Percentiles rank a stretch among this genome's conserved stretches.
Evolutionary conservation across 2,888 invertebrate species (phyloP).

Genomic region (Azorinus chamasolen): DNA sequence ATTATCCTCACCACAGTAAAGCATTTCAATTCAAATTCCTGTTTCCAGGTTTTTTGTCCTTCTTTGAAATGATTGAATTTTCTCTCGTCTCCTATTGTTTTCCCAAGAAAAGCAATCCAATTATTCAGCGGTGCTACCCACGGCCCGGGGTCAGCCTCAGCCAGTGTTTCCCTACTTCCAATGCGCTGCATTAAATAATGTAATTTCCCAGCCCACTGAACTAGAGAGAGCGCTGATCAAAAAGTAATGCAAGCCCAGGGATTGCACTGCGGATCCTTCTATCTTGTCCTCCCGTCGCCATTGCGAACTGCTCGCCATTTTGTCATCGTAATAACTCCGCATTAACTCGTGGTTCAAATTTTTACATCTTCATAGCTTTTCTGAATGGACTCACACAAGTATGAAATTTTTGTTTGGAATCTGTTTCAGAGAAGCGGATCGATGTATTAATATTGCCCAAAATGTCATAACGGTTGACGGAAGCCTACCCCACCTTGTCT

Average conservation of each 20-base stretch:
- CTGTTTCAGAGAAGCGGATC: slow-evolving; percentile 37
- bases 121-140: slow-evolving; percentile 25
- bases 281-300: slow-evolving; percentile 24
- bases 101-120: slow-evolving; percentile 57
- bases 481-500: slow-evolving; percentile 42
- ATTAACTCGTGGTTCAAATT: slow-evolving; percentile 61
- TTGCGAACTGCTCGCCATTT: slow-evolving; percentile 40
- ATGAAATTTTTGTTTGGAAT: slow-evolving; percentile 70
- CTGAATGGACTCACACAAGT: slow-evolving; percentile 60
- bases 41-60: neutral
- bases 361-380: slow-evolving; percentile 56
- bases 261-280: slow-evolving; percentile 32
- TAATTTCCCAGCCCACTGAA: slow-evolving; percentile 66
- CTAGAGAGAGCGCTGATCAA: slow-evolving; percentile 55
- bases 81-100: slow-evolving; percentile 44
- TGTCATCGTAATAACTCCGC: slow-evolving; percentile 59
- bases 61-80: slow-evolving; percentile 31
- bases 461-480: slow-evolving; percentile 45
- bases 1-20: neutral
- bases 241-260: slow-evolving; percentile 54
- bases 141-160: slow-evolving; percentile 52
- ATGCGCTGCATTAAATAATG: slow-evolving; percentile 66
- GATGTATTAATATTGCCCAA: slow-evolving; percentile 51
- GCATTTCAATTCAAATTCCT: slow-evolving; percentile 1
- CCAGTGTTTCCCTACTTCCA: slow-evolving; percentile 39